Evolutionary conservation across 2,113 vertebrate genomes (phyloP), one percentile per base, ranked within the genome.

Genomic region (Caranx ignobilis): DNA sequence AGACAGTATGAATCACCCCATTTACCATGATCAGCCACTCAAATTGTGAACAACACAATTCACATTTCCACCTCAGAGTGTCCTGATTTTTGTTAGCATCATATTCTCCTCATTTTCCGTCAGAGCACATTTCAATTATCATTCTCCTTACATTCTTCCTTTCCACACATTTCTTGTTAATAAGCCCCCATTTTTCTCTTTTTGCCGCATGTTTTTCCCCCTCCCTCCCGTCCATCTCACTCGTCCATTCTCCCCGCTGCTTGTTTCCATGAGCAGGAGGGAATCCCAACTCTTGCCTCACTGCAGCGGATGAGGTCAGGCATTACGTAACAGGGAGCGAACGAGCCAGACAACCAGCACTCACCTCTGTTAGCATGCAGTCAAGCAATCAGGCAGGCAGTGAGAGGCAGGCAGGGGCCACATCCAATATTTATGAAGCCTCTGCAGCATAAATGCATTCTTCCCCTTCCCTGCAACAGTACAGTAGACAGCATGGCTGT

Each of bases 281-380:
- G 94, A 95, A 95, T 94, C 94, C 95, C 94, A 73, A 32, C 90
- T 90, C 80, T 76, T 84, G 72, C 73, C 88, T 92, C 86, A 84
- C 90, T 93, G 91, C 90, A 93, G 89, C 85, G 75, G 86, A 86
- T 81, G 81, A 90, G 87, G 86, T 91, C 82, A 81, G 80, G 73
- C 64, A 47, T 94, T 93, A 93, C 81, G 81, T 91, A 95, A 95
- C 80, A 76, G 61, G 84, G 71, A 71, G 83, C 71, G 79, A 85
- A 71, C 8, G 39, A 82, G 77, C 66, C 71, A 88, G 90, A 90
- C 79, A 81, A 77, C 45, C 56, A 80, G 84, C 79, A 74, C 79
- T 85, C 81, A 89, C 89, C 82, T 86, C 88, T 84, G 71, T 89
- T 65, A 85, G 83, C 78, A 81, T 71, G 75, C 67, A 83, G 75